A percentile compares a stretch with the other conserved stretches of the same genome.
These are phyloP conservation scores for Agriotes lineatus DNA, from an alignment of 2,888 invertebrate species.

Conservation along the genomic window DNA sequence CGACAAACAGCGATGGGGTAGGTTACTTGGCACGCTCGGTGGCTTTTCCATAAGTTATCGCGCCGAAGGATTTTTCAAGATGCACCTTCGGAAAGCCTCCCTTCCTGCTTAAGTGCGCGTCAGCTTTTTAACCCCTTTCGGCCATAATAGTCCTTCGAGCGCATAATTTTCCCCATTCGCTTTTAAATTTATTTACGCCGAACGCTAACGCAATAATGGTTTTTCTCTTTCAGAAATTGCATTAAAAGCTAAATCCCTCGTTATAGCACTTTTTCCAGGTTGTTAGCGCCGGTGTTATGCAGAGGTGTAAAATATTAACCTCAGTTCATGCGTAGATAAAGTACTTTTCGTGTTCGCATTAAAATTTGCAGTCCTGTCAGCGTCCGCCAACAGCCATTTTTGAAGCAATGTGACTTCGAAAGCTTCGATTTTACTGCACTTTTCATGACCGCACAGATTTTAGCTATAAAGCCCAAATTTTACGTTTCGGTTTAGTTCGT, in stretches of 20 bases:
- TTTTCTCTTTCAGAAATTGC: background rate
- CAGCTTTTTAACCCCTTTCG: no score
- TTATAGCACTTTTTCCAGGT: background rate
- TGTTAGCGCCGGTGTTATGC: background rate
- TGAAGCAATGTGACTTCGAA: slow-evolving; percentile 15
- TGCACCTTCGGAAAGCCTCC: background rate
- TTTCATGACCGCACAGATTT: slow-evolving; percentile 20
- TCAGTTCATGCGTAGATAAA: background rate
- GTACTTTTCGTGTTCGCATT: slow-evolving; percentile 10
- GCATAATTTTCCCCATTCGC: no score
- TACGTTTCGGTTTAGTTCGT: slow-evolving; percentile 3
- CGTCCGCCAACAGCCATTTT: background rate
- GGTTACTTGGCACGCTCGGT: slow-evolving; percentile 1
- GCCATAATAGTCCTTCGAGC: no score
- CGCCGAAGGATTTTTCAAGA: background rate
- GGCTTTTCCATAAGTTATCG: slow-evolving; percentile 5
- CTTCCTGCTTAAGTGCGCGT: no score
- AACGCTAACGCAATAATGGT: no score
- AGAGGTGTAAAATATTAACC: background rate
- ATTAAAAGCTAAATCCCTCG: background rate
- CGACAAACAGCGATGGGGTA: slow-evolving; percentile 12
- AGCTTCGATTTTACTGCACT: slow-evolving; percentile 21
- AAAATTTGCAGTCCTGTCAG: background rate
- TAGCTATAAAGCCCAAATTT: slow-evolving; percentile 8
- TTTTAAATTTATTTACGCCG: no score